Evolutionary conservation across 2,797 vertebrate genomes (phyloP).

Genomic region (Pantherophis alleghaniensis): DNA sequence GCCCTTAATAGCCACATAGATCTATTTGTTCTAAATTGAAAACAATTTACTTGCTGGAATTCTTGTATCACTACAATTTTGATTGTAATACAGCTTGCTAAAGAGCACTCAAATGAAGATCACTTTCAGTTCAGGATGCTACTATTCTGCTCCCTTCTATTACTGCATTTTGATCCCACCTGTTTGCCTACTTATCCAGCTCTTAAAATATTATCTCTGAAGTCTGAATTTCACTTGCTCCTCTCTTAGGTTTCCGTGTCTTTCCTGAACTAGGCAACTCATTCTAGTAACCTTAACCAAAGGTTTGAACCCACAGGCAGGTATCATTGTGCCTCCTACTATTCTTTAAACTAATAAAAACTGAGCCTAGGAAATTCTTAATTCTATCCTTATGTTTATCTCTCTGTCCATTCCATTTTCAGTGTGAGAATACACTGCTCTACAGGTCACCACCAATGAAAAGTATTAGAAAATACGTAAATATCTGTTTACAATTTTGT

Average conservation of each 20-base stretch:
- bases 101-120: not conserved
- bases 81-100: not conserved
- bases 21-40: not conserved
- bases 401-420: not conserved
- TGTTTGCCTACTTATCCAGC: not conserved
- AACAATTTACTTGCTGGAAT: not conserved
- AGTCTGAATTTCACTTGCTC: not conserved
- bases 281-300: not conserved
- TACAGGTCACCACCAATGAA: not conserved
- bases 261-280: not conserved
- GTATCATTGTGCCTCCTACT: not conserved
- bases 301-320: not conserved
- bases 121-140: not conserved
- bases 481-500: not conserved
- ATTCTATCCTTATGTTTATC: not conserved
- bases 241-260: not conserved
- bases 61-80: not conserved
- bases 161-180: not conserved
- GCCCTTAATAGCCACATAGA: not conserved
- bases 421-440: not conserved
- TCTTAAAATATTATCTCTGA: not conserved
- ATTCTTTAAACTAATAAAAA: not conserved
- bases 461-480: not conserved
- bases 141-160: not conserved
- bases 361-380: not conserved